phyloP scores from a whole-genome alignment of 1,140 invertebrate genomes.

The Hycleus phaleratus region DNA sequence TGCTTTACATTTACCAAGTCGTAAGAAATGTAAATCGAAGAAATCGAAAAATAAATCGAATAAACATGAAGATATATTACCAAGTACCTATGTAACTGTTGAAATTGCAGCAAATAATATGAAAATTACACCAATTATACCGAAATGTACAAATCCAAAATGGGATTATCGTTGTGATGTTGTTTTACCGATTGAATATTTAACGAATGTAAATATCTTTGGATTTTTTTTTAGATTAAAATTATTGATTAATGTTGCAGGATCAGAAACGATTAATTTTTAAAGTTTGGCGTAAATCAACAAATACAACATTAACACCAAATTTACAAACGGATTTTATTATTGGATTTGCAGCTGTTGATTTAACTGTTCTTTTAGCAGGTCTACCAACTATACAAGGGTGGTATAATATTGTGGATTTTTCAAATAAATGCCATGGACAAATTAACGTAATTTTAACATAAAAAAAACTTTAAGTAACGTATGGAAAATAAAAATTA shows the following conservation, averaged over 20 bases:
- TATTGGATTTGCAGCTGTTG: constrained; percentile 52
- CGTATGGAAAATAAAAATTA: no score
- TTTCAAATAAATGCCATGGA: constrained; percentile 51
- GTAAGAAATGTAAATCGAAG: constrained; percentile 37
- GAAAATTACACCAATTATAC: constrained; percentile 46
- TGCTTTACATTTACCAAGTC: constrained; percentile 49
- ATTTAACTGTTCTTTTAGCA: constrained; percentile 47
- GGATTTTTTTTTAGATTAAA: background rate
- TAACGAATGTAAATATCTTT: constrained; percentile 45
- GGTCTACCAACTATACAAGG: constrained; percentile 48
- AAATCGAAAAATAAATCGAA: constrained; percentile 25
- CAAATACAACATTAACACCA: constrained; percentile 31
- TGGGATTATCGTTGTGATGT: constrained; percentile 51
- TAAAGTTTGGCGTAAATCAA: constrained; percentile 51
- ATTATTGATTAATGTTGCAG: constrained; percentile 36
- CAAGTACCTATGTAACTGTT: constrained; percentile 54
- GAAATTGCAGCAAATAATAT: constrained; percentile 38
- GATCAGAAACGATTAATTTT: constrained; percentile 50
- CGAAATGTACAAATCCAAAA: constrained; percentile 46
- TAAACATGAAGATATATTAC: constrained; percentile 34
- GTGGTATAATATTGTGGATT: constrained; percentile 57
- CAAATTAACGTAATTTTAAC: constrained; percentile 6
- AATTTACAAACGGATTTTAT: constrained; percentile 47
- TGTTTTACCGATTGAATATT: constrained; percentile 44
- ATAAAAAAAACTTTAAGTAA: background rate